Evolutionary conservation across 2,888 invertebrate species (phyloP).

Genomic region (Mythimna loreyi): DNA sequence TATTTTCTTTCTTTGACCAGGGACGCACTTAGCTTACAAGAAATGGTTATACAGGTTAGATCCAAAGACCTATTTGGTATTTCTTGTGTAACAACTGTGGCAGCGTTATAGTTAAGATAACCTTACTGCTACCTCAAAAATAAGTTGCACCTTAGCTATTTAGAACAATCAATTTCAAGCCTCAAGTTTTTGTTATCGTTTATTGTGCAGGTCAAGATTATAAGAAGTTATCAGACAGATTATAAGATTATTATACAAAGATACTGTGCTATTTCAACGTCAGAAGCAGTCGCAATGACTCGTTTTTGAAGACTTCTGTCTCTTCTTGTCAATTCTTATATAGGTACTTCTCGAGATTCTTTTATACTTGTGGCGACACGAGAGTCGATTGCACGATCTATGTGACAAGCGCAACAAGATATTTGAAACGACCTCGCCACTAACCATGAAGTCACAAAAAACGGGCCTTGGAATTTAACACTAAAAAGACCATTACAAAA

Average conservation of each 20-base stretch:
- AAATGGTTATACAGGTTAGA: background rate
- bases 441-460: constrained; percentile 58
- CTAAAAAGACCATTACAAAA: constrained; percentile 54
- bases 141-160: constrained; percentile 9
- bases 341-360: background rate
- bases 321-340: background rate
- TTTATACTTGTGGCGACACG: background rate
- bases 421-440: constrained; percentile 44
- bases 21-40: constrained; percentile 28
- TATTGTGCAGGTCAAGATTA: constrained; percentile 35
- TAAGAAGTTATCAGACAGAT: constrained; percentile 15
- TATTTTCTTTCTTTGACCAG: constrained; percentile 52
- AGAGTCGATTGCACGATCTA: constrained; percentile 15
- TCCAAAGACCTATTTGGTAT: background rate
- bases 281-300: background rate
- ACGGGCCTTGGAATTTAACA: constrained; percentile 50
- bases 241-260: background rate
- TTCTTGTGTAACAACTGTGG: background rate
- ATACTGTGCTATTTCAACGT: no score
- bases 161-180: constrained; percentile 20
- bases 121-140: background rate
- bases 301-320: background rate
- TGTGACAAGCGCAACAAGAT: constrained; percentile 33
- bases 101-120: background rate
- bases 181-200: constrained; percentile 24